A percentile compares a stretch with the other conserved stretches of the same genome.
Evolutionary conservation across 2,888 invertebrate species (phyloP).

Genomic region (Girardia tigrina): DNA sequence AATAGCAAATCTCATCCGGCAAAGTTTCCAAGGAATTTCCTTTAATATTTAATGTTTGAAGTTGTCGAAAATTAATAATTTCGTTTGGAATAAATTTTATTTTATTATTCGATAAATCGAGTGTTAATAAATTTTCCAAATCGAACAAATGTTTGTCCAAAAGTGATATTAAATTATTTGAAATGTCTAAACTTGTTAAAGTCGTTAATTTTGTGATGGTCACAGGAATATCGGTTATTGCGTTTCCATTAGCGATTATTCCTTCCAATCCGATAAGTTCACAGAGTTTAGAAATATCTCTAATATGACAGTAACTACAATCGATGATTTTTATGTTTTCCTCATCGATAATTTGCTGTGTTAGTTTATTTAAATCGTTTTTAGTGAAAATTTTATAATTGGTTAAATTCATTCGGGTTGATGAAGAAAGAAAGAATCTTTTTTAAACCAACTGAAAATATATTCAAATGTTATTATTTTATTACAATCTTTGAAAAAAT

Average conservation of each 20-base stretch:
- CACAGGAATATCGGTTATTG: not conserved
- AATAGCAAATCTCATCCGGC: not conserved
- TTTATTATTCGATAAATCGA: not conserved
- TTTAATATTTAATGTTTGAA: not conserved
- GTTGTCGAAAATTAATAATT: not conserved
- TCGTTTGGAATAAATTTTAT: not conserved
- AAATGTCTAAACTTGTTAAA: not conserved
- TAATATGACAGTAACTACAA: not conserved
- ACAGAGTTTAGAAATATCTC: not conserved
- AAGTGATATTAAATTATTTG: not conserved
- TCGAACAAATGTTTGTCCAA: not conserved
- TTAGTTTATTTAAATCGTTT: not conserved
- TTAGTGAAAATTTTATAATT: not conserved
- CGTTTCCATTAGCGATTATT: not conserved
- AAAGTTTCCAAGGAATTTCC: not conserved
- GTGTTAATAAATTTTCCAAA: not conserved
- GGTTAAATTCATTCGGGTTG: too few relatives aligned
- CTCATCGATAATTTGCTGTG: not conserved
- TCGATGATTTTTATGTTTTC: not conserved
- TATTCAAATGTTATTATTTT: too few relatives aligned
- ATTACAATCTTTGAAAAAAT: too few relatives aligned
- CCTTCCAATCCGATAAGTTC: not conserved
- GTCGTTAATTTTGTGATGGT: not conserved
- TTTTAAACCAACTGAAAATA: too few relatives aligned
- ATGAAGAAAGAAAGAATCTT: too few relatives aligned